These are phyloP conservation scores for Uloborus diversus DNA, from an alignment of 1,140 invertebrate genomes.

Conservation along the genomic window DNA sequence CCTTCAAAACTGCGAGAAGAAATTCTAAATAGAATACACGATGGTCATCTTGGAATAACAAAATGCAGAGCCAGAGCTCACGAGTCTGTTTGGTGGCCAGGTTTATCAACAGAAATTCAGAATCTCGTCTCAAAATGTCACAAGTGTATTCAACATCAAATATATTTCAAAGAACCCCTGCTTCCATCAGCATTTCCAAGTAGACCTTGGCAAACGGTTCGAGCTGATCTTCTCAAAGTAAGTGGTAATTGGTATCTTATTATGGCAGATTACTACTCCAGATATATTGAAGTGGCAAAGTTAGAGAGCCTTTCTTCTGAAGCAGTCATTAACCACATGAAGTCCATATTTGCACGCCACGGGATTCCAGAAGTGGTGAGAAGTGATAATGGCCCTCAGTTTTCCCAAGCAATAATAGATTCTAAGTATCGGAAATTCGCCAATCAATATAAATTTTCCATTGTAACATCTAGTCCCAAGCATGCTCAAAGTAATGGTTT, in stretches of 20 bases:
- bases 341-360: neutral
- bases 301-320: neutral
- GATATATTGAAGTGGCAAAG: neutral
- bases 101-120: neutral
- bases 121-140: neutral
- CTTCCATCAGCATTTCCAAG: neutral
- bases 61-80: neutral
- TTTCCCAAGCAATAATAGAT: neutral
- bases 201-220: neutral
- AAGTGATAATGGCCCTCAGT: neutral
- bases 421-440: neutral
- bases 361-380: neutral
- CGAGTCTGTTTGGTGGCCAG: neutral
- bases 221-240: neutral
- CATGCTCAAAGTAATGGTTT: constrained; percentile 1
- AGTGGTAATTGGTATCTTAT: neutral
- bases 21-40: neutral
- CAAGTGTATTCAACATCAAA: neutral
- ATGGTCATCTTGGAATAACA: constrained; percentile 2
- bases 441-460: neutral
- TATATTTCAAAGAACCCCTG: neutral
- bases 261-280: neutral
- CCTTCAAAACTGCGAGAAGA: neutral
- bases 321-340: neutral
- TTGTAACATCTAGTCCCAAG: neutral